Conservation (phyloP, 2,797 vertebrate genomes). For the Enoplosus armatus region DNA sequence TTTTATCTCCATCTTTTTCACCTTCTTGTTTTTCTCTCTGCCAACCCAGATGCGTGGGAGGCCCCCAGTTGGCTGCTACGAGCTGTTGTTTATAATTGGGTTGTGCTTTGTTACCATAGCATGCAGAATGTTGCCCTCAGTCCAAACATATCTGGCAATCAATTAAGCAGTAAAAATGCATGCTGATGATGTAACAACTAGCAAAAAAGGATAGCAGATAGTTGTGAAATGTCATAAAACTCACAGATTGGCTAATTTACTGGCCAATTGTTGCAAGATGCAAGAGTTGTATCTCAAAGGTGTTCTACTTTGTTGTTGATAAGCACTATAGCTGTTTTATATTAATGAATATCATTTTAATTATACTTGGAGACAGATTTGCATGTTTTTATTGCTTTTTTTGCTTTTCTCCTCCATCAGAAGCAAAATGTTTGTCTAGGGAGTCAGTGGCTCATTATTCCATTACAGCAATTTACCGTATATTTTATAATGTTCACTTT, state of each 20-base stretch:
- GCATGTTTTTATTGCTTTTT: slow-evolving; percentile 9
- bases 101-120: slow-evolving; percentile 23
- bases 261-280: slow-evolving; percentile 7
- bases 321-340: not conserved
- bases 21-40: slow-evolving; percentile 1
- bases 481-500: not conserved
- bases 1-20: not conserved
- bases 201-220: slow-evolving; percentile 5
- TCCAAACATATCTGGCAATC: slow-evolving; percentile 31
- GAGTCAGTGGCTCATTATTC: not conserved
- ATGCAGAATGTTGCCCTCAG: slow-evolving; percentile 16
- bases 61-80: slow-evolving; percentile 5
- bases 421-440: not conserved
- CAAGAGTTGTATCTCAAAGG: slow-evolving; percentile 2
- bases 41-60: slow-evolving; percentile 10
- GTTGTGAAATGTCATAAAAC: slow-evolving; percentile 3
- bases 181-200: not conserved
- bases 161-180: slow-evolving; percentile 18
- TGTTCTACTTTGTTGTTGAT: not conserved
- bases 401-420: not conserved
- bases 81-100: slow-evolving; percentile 31
- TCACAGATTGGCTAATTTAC: slow-evolving; percentile 26
- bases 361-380: slow-evolving; percentile 5
- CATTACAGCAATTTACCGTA: not conserved
- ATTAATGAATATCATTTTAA: not conserved